phyloP scores from a whole-genome alignment of 1,140 invertebrate species.

The Drosophila watanabei region DNA sequence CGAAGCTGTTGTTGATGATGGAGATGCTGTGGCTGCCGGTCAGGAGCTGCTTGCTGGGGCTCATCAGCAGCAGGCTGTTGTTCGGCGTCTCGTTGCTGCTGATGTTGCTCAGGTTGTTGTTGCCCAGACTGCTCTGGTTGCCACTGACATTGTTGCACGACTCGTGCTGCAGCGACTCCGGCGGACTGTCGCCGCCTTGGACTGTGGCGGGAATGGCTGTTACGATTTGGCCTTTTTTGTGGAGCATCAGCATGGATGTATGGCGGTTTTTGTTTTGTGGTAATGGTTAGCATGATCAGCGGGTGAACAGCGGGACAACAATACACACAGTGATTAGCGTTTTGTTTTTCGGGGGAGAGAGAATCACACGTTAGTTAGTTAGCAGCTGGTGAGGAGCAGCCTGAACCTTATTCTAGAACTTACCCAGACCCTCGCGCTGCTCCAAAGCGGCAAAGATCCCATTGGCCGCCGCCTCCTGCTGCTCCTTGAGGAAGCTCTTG shows the following conservation, averaged over 20 bases:
- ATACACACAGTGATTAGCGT: conserved; percentile 65
- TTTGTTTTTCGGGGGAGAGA: conserved; percentile 54
- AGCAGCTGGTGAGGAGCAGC: conserved; percentile 52
- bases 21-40: conserved; percentile 81
- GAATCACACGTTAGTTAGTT: conserved; percentile 70
- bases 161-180: conserved; percentile 71
- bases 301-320: conserved; percentile 68
- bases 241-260: conserved; percentile 19
- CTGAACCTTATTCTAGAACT: conserved; percentile 30
- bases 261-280: conserved; percentile 25
- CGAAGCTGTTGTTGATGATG: conserved; percentile 83
- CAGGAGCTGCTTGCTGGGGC: conserved; percentile 78
- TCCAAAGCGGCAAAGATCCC: conserved; percentile 86
- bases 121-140: conserved; percentile 29
- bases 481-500: conserved; percentile 92
- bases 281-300: conserved; percentile 72
- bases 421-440: conserved; percentile 86
- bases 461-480: conserved; percentile 89
- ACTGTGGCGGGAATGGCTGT: conserved; percentile 83
- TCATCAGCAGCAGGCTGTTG: conserved; percentile 76
- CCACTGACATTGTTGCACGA: conserved; percentile 36
- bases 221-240: conserved; percentile 79
- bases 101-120: conserved; percentile 55
- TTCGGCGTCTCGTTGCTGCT: conserved; percentile 72
- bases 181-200: conserved; percentile 80